These are phyloP conservation scores for Ypsolopha sequella DNA, from an alignment of 2,888 invertebrate species.

Conservation along the genomic window DNA sequence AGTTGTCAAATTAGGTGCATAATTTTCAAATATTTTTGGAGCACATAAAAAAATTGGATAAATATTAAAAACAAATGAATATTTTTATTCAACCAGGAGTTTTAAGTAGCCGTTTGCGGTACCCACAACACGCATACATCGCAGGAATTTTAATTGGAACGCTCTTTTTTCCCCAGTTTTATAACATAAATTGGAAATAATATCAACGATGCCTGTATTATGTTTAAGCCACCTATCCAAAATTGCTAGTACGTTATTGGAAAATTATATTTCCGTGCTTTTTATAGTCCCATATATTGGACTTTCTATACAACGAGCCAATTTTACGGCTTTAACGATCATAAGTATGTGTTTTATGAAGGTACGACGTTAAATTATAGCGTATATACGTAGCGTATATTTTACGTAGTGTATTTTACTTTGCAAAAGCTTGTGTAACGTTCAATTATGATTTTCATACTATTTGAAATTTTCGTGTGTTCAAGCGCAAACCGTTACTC, in stretches of 20 bases:
- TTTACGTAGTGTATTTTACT: conserved; percentile 3
- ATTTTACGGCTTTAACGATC: conserved; percentile 51
- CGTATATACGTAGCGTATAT: no score
- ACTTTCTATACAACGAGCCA: conserved; percentile 47
- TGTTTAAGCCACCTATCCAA: conserved; percentile 31
- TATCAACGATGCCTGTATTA: conserved; percentile 4
- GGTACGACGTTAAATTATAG: conserved; percentile 15
- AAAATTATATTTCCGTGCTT: conserved; percentile 47
- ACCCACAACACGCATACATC: no score
- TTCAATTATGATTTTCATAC: not conserved
- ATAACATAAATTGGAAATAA: conserved; percentile 19
- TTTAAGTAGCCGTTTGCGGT: no score
- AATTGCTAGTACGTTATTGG: conserved; percentile 49
- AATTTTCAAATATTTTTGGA: no score
- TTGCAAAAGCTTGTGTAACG: not conserved
- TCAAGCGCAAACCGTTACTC: no score
- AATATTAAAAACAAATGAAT: no score
- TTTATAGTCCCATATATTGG: conserved; percentile 55
- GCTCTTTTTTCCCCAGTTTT: not conserved
- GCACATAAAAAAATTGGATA: no score
- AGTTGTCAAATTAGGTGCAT: no score
- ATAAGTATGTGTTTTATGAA: conserved; percentile 52
- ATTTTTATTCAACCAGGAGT: no score
- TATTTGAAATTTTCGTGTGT: not conserved
- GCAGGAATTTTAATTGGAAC: not conserved